Base-by-base conservation (phyloP, 2,888 invertebrate genomes). In the Nectonema munidae region DNA sequence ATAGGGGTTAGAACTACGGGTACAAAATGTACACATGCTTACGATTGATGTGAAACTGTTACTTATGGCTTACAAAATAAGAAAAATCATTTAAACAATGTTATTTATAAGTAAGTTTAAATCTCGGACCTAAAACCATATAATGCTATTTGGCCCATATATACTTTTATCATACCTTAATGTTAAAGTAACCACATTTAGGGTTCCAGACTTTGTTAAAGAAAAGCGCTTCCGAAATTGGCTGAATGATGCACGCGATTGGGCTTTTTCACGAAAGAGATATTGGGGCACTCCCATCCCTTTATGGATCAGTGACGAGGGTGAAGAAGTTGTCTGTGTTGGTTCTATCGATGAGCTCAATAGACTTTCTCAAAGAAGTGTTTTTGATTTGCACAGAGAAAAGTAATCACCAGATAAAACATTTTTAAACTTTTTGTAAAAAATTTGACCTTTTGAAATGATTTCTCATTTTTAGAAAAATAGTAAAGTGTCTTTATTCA, bases 251-350 rank as follows among this genome's bases (percentile, higher is more conserved):
- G 89, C 95, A 1, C 66, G 86, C 39, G 95, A 99, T 58, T 89
- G 89, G 86, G 81, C 83, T 14, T 68, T 95, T 18, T 86, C 83
- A 50, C 64, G 95, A 33, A 95, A 95, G 55, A 67, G 95, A 21
- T 99, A 83, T 54, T 99, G 89, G 89, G 95, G 95, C 32, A 99
- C 86, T 25, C 95, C 95, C 1, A 86, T 99, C 45, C 95, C 95
- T 2, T 60, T 99, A 41, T 99, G 95, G 95, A 64, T 74, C 34
- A 81, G 81, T 2, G 70, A 76, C 51, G 89, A 89, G 61, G 59
- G 42, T 16, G 45, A 46, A 33, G 48, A 48, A 40, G 42, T 50
- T n/a, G 68, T 86, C 5, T 83, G 83, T 52, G 61, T 95, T 35
- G 79, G 81, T 3, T 83, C 83, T 47, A 79, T 89, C 46, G 69